Percentiles rank a stretch among this genome's conserved stretches.
These are phyloP conservation scores for Mormyrus hasselquistii DNA, from an alignment of 2,797 vertebrate genomes.

Conservation along the genomic window DNA sequence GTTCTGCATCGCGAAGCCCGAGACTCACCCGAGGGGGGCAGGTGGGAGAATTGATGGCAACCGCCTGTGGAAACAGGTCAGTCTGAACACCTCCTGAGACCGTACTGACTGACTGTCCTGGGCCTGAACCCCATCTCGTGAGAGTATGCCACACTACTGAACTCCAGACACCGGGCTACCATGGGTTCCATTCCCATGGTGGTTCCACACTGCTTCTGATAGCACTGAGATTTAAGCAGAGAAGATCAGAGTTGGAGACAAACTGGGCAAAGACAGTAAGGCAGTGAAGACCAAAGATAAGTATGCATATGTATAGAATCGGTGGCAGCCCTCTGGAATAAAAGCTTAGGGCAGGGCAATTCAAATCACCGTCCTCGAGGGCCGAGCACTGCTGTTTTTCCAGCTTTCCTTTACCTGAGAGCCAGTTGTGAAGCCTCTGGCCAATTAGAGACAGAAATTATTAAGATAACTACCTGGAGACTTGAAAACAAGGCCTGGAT, in stretches of 20 bases:
- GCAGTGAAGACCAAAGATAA: background rate
- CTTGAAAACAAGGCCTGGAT: too few species aligned
- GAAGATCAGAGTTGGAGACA: background rate
- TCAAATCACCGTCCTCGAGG: too few species aligned
- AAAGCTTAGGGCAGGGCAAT: background rate
- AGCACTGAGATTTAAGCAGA: background rate
- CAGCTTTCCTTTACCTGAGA: too few species aligned
- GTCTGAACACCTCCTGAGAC: background rate
- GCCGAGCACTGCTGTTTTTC: too few species aligned
- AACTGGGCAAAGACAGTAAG: background rate
- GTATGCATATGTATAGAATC: background rate
- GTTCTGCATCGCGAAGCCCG: background rate
- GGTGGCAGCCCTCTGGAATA: background rate
- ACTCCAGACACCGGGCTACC: background rate
- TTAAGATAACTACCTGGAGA: too few species aligned
- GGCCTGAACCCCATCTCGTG: background rate
- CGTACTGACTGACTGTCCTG: background rate
- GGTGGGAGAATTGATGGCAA: background rate
- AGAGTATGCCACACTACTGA: background rate
- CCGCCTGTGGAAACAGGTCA: background rate
- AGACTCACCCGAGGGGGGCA: background rate
- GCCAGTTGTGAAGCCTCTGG: too few species aligned
- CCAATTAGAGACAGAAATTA: too few species aligned
- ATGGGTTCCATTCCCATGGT: background rate
- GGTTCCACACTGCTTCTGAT: background rate